Conservation (phyloP, 2,797 vertebrate species). For the Sebastes reedi region DNA sequence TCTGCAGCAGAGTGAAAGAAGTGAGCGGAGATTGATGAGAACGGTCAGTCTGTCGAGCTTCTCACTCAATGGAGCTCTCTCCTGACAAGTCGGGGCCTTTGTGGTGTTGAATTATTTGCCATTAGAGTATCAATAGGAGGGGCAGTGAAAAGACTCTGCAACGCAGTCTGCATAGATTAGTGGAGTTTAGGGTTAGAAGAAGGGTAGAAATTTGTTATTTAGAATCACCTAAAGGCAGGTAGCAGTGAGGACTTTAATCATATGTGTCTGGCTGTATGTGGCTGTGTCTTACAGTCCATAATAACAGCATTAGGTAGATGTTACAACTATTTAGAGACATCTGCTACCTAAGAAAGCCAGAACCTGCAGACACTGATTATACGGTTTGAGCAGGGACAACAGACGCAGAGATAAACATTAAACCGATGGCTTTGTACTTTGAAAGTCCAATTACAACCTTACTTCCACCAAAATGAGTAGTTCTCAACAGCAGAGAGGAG, state of each 20-base stretch:
- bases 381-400: conserved; percentile 54
- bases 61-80: conserved; percentile 66
- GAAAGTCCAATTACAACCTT: conserved; percentile 76
- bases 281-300: neutral
- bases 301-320: conserved; percentile 33
- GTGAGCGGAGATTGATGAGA: conserved; percentile 77
- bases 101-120: conserved; percentile 79
- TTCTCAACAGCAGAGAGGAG: conserved; percentile 59
- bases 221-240: conserved; percentile 25
- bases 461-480: conserved; percentile 71
- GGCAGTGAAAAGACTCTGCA: conserved; percentile 60
- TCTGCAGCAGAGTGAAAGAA: conserved; percentile 52
- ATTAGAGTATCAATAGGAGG: conserved; percentile 69
- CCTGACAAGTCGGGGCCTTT: conserved; percentile 75
- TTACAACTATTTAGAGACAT: conserved; percentile 49
- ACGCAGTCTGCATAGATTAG: conserved; percentile 60
- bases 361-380: conserved; percentile 68
- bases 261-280: conserved; percentile 1
- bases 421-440: conserved; percentile 64
- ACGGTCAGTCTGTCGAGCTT: conserved; percentile 64
- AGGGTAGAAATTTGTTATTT: conserved; percentile 21
- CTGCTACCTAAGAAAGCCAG: conserved; percentile 40
- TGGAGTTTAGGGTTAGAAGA: conserved; percentile 34
- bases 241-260: conserved; percentile 9
- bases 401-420: conserved; percentile 68